These are phyloP conservation scores for Zapus hudsonius DNA, from an alignment of 2,113 vertebrate species.

Conservation along the genomic window DNA sequence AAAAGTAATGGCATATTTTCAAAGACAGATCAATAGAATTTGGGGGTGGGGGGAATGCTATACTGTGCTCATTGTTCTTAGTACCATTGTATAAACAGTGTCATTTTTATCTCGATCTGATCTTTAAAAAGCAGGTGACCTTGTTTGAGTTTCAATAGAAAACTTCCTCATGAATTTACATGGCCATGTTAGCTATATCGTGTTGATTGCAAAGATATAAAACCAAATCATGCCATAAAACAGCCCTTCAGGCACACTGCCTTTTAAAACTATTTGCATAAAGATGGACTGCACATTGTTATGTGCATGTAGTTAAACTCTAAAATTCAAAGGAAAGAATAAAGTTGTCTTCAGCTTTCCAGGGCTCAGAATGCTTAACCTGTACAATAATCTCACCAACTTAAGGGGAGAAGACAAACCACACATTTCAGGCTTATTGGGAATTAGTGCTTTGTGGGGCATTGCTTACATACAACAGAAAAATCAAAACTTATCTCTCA, in stretches of 20 bases:
- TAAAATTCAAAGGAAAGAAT: slow-evolving; percentile 60
- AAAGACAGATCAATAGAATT: slow-evolving; percentile 47
- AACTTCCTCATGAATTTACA: slow-evolving; percentile 80
- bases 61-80: slow-evolving; percentile 6
- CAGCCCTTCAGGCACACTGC: slow-evolving; percentile 56
- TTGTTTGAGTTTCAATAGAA: slow-evolving; percentile 69
- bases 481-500: not conserved
- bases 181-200: slow-evolving; percentile 56
- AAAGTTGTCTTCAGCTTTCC: slow-evolving; percentile 17
- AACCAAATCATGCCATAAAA: slow-evolving; percentile 75
- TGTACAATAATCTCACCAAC: not conserved
- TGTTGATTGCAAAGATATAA: slow-evolving; percentile 76
- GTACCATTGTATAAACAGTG: slow-evolving; percentile 22
- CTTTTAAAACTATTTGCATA: slow-evolving; percentile 69
- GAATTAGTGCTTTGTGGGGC: not conserved
- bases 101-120: slow-evolving; percentile 67
- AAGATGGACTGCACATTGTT: slow-evolving; percentile 73
- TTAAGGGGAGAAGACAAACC: slow-evolving; percentile 29
- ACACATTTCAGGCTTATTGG: not conserved
- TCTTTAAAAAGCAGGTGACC: slow-evolving; percentile 70
- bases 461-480: not conserved
- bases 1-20: slow-evolving; percentile 41
- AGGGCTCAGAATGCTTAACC: not conserved
- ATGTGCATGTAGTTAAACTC: slow-evolving; percentile 64
- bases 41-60: not conserved